A percentile compares a stretch with the other conserved stretches of the same genome.
Conservation (phyloP, 2,888 invertebrate genomes). For the Cyrtodaria siliqua region DNA sequence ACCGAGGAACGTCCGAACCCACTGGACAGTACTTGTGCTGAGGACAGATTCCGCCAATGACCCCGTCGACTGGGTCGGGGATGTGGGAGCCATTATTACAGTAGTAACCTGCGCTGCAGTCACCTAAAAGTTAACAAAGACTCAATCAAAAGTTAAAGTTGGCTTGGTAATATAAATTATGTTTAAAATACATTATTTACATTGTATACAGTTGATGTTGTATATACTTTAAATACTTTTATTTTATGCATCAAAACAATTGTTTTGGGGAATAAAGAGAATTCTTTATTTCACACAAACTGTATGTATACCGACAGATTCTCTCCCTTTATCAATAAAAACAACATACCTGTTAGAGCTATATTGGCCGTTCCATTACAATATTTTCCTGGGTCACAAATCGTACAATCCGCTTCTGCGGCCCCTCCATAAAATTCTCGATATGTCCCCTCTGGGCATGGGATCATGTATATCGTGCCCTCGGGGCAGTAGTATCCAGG, state of each 20-base stretch:
- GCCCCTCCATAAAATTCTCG: conserved; percentile 73
- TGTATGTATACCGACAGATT: too few relatives aligned
- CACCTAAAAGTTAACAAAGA: conserved; percentile 57
- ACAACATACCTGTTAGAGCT: conserved; percentile 75
- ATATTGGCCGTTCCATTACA: conserved; percentile 81
- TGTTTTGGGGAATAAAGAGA: too few relatives aligned
- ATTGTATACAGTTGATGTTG: too few relatives aligned
- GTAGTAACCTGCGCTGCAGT: conserved; percentile 81
- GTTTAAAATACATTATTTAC: too few relatives aligned
- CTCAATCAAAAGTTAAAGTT: too few relatives aligned
- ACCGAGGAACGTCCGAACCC: conserved; percentile 72
- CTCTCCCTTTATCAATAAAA: too few relatives aligned
- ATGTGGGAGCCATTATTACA: conserved; percentile 80
- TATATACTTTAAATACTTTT: too few relatives aligned
- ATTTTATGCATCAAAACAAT: too few relatives aligned
- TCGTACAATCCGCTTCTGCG: conserved; percentile 71
- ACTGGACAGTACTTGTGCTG: conserved; percentile 76
- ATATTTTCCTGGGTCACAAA: conserved; percentile 83
- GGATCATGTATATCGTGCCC: conserved; percentile 79
- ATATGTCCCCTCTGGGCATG: conserved; percentile 83
- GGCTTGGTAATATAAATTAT: too few relatives aligned
- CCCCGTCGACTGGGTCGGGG: conserved; percentile 76
- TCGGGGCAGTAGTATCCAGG: conserved; percentile 83
- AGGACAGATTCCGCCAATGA: conserved; percentile 82
- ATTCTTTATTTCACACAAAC: too few relatives aligned